phyloP scores from a whole-genome alignment of 2,888 invertebrate genomes.

The Andrena chrysosceles region DNA sequence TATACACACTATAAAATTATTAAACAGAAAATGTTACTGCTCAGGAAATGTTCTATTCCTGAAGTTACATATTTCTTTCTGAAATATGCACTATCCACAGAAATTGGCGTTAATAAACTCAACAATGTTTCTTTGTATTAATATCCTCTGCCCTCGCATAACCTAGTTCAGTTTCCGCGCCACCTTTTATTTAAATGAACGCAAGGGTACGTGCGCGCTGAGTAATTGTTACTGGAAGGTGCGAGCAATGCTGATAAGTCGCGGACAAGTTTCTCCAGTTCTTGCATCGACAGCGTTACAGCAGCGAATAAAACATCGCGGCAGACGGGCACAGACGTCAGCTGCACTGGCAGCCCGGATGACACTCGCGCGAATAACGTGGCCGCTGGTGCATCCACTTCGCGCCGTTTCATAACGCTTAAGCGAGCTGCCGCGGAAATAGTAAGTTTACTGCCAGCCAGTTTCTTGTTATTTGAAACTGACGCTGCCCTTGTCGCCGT shows the following conservation, averaged over 20 bases:
- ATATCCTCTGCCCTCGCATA: too few species aligned
- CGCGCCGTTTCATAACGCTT: conserved; percentile 57
- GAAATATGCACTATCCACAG: too few species aligned
- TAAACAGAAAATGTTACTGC: too few species aligned
- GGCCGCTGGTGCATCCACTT: conserved; percentile 27
- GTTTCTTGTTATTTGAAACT: conserved; percentile 58
- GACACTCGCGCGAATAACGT: conserved; percentile 36
- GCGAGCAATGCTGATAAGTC: conserved; percentile 14
- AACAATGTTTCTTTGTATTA: too few species aligned
- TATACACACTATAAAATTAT: too few species aligned
- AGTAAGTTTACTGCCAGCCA: conserved; percentile 64
- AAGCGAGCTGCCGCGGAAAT: conserved; percentile 63
- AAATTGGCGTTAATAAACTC: too few species aligned
- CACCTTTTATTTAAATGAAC: not conserved
- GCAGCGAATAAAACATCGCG: conserved; percentile 42
- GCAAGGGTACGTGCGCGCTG: not conserved
- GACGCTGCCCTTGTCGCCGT: conserved; percentile 12
- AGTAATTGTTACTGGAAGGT: conserved; percentile 21
- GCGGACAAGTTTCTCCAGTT: conserved; percentile 6
- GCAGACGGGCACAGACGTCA: conserved; percentile 28
- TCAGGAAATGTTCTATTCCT: too few species aligned
- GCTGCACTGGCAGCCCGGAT: conserved; percentile 25
- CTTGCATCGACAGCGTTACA: conserved; percentile 16
- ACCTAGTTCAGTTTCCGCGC: not conserved
- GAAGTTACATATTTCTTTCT: too few species aligned